Base-by-base conservation (phyloP, 1,140 invertebrate genomes). In the Zaprionus nigranus region DNA sequence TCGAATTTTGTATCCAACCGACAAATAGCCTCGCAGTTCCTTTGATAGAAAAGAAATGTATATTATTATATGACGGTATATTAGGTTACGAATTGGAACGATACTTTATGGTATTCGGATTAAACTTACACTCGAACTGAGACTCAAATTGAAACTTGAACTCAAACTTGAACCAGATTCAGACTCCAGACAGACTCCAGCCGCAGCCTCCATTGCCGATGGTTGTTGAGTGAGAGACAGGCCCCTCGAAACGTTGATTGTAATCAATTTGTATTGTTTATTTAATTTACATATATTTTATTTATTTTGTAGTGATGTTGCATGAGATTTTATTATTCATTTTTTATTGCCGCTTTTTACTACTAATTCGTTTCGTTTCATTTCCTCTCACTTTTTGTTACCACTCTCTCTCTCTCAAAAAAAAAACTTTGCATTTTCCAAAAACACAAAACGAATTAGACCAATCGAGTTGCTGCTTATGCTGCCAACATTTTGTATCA, bases 271-370 rank as follows among this genome's bases (percentile, higher is more conserved):
- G 70, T 85, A 90, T 82, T 87, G 78, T 87, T 88, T 85, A 90
- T 74, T 84, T 84, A 75, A 78, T 79, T 77, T 75, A 85, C 63
- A 62, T 81, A 81, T 70, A 81, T 22, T 77, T 83, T 90, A 82
- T 87, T 80, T 90, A 91, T 83, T 91, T 82, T 91, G 67, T 86
- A 88, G 80, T 91, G 71, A 90, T 91, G 85, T 92, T 92, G 91
- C 91, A 92, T 92, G 91, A 92, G 91, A 92, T 92, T 92, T 92
- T 91, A 90, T 92, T 79, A 91, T 92, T 92, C 72, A 87, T 91
- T 92, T 91, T 92, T 92, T 90, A 90, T 78, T 84, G 81, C 81
- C 64, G 90, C 86, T 92, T 90, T 75, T 82, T 82, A 75, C 71
- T 87, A 92, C 90, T 91, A 91, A 92, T 91, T 88, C 73, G 72